Conservation (phyloP, 2,888 invertebrate genomes). For the Lasioglossum marginatum region DNA sequence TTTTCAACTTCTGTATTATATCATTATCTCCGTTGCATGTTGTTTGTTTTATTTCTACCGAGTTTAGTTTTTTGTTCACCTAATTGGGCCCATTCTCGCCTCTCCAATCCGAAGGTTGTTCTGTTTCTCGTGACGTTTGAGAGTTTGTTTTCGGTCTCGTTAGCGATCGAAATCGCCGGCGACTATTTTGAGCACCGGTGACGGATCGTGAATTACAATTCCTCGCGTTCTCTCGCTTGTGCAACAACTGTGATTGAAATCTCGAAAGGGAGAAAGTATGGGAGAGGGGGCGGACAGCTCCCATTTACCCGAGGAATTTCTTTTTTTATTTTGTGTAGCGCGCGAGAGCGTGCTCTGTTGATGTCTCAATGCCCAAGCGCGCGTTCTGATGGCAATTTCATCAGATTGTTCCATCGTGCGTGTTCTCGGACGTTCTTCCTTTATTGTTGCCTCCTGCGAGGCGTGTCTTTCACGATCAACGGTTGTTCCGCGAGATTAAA, state of each 20-base stretch:
- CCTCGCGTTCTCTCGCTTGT: slow-evolving; percentile 23
- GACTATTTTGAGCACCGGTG: slow-evolving; percentile 8
- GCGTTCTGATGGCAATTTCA: slow-evolving; percentile 5
- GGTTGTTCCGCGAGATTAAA: background rate
- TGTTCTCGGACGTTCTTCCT: background rate
- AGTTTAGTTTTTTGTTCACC: background rate
- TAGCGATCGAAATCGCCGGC: background rate
- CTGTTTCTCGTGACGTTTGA: background rate
- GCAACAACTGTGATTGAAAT: slow-evolving; percentile 32
- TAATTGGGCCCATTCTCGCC: background rate
- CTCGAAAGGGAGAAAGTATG: slow-evolving; percentile 38
- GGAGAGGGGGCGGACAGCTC: slow-evolving; percentile 10
- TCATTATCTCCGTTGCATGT: background rate
- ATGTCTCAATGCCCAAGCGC: background rate
- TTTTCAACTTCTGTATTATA: background rate
- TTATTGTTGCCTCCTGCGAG: background rate
- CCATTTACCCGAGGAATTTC: slow-evolving; percentile 20
- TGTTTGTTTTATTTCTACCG: background rate
- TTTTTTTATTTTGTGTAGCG: slow-evolving; percentile 6
- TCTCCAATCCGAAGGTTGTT: background rate
- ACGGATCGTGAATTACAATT: slow-evolving; percentile 37
- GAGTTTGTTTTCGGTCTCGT: background rate
- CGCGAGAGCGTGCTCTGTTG: background rate
- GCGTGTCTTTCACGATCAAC: background rate
- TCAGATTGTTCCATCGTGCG: slow-evolving; percentile 9